phyloP scores from a whole-genome alignment of 2,113 vertebrate genomes.

The Xiphorhynchus elegans region DNA sequence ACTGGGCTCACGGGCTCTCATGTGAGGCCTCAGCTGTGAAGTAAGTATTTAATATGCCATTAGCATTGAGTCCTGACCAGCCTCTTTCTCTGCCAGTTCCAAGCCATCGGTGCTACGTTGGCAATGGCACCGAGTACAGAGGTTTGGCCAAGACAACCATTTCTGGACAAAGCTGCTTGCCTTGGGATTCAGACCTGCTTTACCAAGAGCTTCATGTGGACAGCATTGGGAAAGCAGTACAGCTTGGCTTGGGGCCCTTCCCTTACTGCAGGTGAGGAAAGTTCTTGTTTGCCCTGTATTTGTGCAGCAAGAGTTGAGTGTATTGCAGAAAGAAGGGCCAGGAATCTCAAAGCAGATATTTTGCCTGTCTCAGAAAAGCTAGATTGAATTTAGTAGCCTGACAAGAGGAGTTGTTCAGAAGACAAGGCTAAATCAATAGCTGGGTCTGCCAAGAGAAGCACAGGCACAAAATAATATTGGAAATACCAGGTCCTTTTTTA shows the following conservation, averaged over 20 bases:
- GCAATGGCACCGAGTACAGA: constrained; percentile 80
- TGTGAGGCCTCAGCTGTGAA: not conserved
- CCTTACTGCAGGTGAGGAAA: constrained; percentile 89
- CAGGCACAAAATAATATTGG: not conserved
- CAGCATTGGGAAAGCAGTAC: constrained; percentile 58
- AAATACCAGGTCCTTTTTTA: not conserved
- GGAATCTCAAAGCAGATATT: not conserved
- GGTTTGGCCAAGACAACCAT: constrained; percentile 73
- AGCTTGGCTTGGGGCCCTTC: constrained; percentile 84
- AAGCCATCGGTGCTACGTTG: constrained; percentile 74
- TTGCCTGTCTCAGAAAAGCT: not conserved
- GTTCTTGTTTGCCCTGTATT: not conserved
- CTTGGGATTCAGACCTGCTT: constrained; percentile 89
- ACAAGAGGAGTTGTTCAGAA: not conserved
- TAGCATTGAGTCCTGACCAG: not conserved
- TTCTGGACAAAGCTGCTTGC: constrained; percentile 83
- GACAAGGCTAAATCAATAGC: not conserved
- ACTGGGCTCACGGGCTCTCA: not conserved
- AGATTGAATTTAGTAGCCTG: not conserved
- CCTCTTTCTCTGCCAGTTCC: constrained; percentile 69
- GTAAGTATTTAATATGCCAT: not conserved
- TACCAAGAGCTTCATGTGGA: constrained; percentile 81
- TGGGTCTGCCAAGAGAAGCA: not conserved
- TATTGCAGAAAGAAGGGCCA: not conserved
- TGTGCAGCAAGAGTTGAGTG: not conserved